Conservation (phyloP, 2,797 vertebrate genomes). For the Sitta carolinensis region DNA sequence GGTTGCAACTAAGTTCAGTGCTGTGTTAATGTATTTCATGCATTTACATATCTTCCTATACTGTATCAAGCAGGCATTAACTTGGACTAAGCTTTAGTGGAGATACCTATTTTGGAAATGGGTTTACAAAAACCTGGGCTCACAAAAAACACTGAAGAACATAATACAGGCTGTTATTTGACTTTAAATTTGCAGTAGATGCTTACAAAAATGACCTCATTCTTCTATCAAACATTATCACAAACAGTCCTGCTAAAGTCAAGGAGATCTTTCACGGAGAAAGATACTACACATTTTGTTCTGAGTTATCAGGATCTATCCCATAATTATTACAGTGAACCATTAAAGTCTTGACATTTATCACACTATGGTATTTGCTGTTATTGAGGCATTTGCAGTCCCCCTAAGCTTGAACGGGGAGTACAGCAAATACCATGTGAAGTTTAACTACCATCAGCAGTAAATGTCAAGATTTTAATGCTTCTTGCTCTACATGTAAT, state of each 20-base stretch:
- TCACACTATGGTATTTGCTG: constrained; percentile 22
- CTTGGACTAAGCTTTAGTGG: not conserved
- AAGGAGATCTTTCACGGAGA: not conserved
- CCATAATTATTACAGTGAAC: constrained; percentile 11
- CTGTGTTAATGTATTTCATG: not conserved
- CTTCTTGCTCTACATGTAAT: not conserved
- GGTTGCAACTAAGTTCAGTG: not conserved
- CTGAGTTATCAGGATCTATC: not conserved
- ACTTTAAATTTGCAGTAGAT: not conserved
- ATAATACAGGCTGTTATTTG: not conserved
- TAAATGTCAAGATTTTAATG: not conserved
- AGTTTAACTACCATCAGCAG: constrained; percentile 47
- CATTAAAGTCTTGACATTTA: constrained; percentile 59
- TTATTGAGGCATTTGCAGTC: constrained; percentile 39
- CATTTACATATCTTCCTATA: not conserved
- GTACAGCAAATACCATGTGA: constrained; percentile 46
- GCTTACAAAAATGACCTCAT: not conserved
- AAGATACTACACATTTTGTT: not conserved
- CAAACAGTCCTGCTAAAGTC: not conserved
- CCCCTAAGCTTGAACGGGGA: not conserved
- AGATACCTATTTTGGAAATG: not conserved
- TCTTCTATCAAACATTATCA: not conserved
- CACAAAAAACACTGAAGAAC: not conserved
- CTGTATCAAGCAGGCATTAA: not conserved
- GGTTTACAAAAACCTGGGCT: not conserved